phyloP scores from a whole-genome alignment of 2,797 vertebrate genomes.

The Uromys caudimaculatus region DNA sequence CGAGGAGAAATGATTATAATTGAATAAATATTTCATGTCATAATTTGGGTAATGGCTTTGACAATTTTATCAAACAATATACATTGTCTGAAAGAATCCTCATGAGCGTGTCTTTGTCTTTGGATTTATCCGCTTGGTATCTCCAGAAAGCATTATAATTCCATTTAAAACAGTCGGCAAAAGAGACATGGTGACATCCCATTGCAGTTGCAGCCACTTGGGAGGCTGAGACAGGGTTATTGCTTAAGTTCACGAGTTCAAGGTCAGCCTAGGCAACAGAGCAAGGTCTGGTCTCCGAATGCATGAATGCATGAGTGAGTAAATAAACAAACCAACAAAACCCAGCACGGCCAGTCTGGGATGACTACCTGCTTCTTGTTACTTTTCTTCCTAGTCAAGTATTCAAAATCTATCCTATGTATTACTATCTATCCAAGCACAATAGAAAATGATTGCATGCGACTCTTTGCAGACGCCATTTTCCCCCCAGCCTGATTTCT shows the following conservation, averaged over 20 bases:
- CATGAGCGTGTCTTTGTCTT: conserved; percentile 6
- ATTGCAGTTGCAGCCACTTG: background rate
- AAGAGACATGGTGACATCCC: background rate
- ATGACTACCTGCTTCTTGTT: conserved; percentile 13
- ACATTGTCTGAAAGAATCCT: conserved; percentile 10
- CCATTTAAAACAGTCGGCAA: conserved; percentile 35
- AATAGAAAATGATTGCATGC: background rate
- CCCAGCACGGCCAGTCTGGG: background rate
- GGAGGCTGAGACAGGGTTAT: background rate
- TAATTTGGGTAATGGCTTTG: background rate
- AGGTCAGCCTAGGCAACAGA: background rate
- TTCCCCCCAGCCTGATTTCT: background rate
- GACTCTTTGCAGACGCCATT: background rate
- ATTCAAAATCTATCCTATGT: background rate
- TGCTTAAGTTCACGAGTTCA: background rate
- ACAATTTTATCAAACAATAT: conserved; percentile 40
- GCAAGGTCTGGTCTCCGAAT: background rate
- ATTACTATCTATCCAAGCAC: background rate
- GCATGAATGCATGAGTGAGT: background rate
- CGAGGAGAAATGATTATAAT: background rate
- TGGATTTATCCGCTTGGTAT: conserved; percentile 16
- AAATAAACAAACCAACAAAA: background rate
- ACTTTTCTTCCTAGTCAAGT: background rate
- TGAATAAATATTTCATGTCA: conserved; percentile 19
- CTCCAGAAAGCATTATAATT: background rate